A percentile compares a stretch with the other conserved stretches of the same genome.
These are phyloP conservation scores for Papilio polytes DNA, from an alignment of 1,140 invertebrate species.

Conservation along the genomic window DNA sequence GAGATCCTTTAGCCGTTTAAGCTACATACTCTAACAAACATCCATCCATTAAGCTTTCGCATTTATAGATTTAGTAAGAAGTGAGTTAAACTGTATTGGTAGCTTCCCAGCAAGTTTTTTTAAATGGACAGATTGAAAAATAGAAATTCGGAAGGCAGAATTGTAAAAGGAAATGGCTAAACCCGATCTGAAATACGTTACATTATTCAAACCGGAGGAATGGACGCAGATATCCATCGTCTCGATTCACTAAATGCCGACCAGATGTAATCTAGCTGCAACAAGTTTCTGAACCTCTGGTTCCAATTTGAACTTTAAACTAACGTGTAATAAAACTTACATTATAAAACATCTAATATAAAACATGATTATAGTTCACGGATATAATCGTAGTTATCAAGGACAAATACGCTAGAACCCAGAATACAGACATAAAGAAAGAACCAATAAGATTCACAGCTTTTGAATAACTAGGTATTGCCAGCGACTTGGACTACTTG, in stretches of 20 bases:
- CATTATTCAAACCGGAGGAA: conserved; percentile 27
- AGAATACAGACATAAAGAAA: no score
- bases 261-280: conserved; percentile 33
- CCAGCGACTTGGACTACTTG: no score
- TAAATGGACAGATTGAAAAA: conserved; percentile 13
- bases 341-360: neutral
- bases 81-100: neutral
- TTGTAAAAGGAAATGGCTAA: conserved; percentile 17
- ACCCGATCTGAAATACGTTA: conserved; percentile 7
- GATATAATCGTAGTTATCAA: neutral
- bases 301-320: conserved; percentile 23
- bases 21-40: no score
- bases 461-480: no score
- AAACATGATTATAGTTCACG: no score
- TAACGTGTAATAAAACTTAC: neutral
- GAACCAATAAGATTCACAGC: no score
- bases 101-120: neutral
- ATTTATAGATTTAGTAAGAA: neutral
- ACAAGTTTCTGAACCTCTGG: neutral
- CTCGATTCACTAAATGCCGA: conserved; percentile 30
- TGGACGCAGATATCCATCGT: conserved; percentile 32
- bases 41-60: no score
- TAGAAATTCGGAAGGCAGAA: neutral
- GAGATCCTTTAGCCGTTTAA: no score
- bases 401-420: neutral